Base-by-base conservation (phyloP, 2,888 invertebrate genomes). In the Molanna angustata region DNA sequence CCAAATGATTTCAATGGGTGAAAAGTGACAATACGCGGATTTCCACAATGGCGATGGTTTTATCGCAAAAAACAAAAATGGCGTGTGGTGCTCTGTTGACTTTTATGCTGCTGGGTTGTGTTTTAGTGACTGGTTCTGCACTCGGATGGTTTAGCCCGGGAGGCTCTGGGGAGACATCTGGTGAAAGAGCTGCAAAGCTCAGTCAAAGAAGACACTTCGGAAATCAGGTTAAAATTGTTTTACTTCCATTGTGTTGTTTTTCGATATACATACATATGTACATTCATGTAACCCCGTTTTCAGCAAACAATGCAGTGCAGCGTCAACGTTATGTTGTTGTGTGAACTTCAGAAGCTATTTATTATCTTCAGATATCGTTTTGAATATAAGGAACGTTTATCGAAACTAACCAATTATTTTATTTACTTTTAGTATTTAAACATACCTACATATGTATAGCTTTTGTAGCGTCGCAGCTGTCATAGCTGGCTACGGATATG, bases 111-210 rank as follows among this genome's bases (percentile, higher is more conserved):
- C 67, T 80, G 62, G 80, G 80, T 47, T 73, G 77, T 61, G 77
- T 79, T 56, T 68, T 81, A 41, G 77, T 80, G 43, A 75, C 80
- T 57, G 80, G 80, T 61, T 80, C 80, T 43, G 72, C 82, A 33
- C 76, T 81, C 60, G 83, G 83, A 61, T 83, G 82, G 82, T 83
- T 83, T 65, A 75, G 78, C 60, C 71, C 74, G 48, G 71, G 74
- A 62, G 70, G 56, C 7, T 52, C 59, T 9, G 46, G 50, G 14
- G 53, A 59, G 16, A 39, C 49, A 18, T 42, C 54, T 33, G 60
- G 58, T 20, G 57, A 56, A 22, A 49, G 55, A 32, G 58, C 60
- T 22, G 60, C 60, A 11, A 56, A 60, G 47, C 58, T 60, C 49
- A 57, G 60, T 55, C 60, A 60, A 49, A 35, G 60, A 27, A 52